These are phyloP conservation scores for Chalcosyrphus nemorum DNA, from an alignment of 2,888 invertebrate species.

Conservation along the genomic window DNA sequence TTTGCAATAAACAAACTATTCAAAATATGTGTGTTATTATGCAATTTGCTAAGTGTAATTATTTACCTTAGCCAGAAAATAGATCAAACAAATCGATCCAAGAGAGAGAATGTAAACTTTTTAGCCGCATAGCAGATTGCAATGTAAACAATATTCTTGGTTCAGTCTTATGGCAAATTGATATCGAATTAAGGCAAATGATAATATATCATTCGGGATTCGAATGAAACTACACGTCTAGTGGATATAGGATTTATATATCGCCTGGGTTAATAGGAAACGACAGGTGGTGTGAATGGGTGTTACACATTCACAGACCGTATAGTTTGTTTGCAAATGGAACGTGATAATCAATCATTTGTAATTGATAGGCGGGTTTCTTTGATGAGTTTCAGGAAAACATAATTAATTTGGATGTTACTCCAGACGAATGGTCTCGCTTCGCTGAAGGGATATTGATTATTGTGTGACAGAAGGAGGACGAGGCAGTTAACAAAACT, in stretches of 20 bases:
- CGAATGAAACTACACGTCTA: not conserved
- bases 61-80: not conserved
- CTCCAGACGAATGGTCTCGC: not conserved
- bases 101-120: not conserved
- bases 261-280: not conserved
- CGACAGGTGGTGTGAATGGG: conserved; percentile 2
- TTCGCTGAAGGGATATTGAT: not conserved
- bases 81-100: not conserved
- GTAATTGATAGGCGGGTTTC: conserved; percentile 25
- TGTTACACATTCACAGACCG: not conserved
- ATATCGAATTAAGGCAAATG: conserved; percentile 4
- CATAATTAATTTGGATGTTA: conserved; percentile 36
- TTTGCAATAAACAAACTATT: not conserved
- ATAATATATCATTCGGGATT: conserved; percentile 22
- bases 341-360: conserved; percentile 56
- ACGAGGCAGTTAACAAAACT: not conserved
- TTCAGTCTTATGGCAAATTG: conserved; percentile 4
- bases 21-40: not conserved
- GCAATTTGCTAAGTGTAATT: no score
- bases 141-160: conserved; percentile 9
- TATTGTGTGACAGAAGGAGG: not conserved
- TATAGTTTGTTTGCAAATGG: conserved; percentile 13
- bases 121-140: not conserved
- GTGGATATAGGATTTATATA: not conserved
- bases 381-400: conserved; percentile 44